Evolutionary conservation across 2,888 invertebrate species (phyloP).

Genomic region (Drosophila cyrtoloma): DNA sequence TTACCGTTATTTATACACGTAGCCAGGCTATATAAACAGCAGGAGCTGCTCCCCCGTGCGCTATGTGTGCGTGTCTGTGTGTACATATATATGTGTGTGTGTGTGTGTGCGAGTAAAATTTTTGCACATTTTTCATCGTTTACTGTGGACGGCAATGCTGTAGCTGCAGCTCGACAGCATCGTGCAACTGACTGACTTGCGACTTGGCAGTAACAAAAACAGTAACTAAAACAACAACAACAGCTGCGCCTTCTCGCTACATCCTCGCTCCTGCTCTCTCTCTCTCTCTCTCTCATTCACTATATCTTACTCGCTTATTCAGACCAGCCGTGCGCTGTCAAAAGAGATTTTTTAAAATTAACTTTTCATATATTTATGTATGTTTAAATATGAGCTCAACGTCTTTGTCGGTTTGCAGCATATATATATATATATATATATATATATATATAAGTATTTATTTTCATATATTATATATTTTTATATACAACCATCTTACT

Average conservation of each 20-base stretch:
- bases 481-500: constrained; percentile 3
- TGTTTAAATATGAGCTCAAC: constrained; percentile 63
- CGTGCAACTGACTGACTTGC: constrained; percentile 75
- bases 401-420: constrained; percentile 53
- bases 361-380: constrained; percentile 80
- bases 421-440: background rate
- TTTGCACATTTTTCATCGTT: constrained; percentile 76
- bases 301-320: constrained; percentile 11
- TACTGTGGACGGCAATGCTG: constrained; percentile 49
- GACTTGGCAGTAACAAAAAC: constrained; percentile 55
- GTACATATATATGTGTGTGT: background rate
- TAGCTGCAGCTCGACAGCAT: constrained; percentile 68
- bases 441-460: background rate
- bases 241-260: constrained; percentile 25
- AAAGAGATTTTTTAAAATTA: constrained; percentile 81
- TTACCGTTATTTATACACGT: constrained; percentile 80
- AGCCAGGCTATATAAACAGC: constrained; percentile 72
- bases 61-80: constrained; percentile 8
- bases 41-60: constrained; percentile 26
- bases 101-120: constrained; percentile 26
- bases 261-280: constrained; percentile 9
- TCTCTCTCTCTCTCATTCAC: constrained; percentile 8
- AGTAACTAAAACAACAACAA: constrained; percentile 43
- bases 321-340: constrained; percentile 60
- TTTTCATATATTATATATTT: background rate